Conservation (phyloP, 35 echinoderm and acorn worm genomes). For the Holothuria glaberrima region DNA sequence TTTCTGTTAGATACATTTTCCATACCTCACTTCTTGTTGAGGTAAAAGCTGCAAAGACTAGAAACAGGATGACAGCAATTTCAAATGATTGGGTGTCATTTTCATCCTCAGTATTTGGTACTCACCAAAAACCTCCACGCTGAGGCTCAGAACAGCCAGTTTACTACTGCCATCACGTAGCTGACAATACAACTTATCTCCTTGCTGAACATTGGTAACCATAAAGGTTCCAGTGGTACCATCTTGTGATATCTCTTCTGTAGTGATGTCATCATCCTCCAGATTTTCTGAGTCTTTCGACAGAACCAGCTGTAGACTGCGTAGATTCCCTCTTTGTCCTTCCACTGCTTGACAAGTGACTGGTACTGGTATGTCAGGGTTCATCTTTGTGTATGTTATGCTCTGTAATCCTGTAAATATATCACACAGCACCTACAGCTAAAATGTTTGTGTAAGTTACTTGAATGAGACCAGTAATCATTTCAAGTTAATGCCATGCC, state of each 20-base stretch:
- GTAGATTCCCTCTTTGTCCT: not conserved
- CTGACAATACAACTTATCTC: not conserved
- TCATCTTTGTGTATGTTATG: not conserved
- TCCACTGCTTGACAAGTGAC: conserved; percentile 8
- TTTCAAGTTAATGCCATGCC: no score
- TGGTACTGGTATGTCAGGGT: not conserved
- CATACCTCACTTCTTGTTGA: not conserved
- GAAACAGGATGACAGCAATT: not conserved
- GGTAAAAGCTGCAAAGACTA: not conserved
- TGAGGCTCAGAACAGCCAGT: not conserved
- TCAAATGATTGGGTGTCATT: not conserved
- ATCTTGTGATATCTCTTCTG: not conserved
- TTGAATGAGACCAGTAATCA: no score
- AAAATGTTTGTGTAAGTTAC: no score
- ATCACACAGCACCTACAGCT: no score
- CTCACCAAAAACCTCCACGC: conserved; percentile 3
- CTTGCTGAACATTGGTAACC: not conserved
- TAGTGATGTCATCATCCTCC: not conserved
- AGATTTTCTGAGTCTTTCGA: not conserved
- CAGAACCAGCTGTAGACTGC: not conserved
- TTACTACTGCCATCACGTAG: not conserved
- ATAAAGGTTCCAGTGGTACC: not conserved
- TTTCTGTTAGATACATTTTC: not conserved
- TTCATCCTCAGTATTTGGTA: no score
- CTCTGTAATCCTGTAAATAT: not conserved